Base-by-base conservation (phyloP, 2,113 vertebrate genomes). In the Upupa epops region DNA sequence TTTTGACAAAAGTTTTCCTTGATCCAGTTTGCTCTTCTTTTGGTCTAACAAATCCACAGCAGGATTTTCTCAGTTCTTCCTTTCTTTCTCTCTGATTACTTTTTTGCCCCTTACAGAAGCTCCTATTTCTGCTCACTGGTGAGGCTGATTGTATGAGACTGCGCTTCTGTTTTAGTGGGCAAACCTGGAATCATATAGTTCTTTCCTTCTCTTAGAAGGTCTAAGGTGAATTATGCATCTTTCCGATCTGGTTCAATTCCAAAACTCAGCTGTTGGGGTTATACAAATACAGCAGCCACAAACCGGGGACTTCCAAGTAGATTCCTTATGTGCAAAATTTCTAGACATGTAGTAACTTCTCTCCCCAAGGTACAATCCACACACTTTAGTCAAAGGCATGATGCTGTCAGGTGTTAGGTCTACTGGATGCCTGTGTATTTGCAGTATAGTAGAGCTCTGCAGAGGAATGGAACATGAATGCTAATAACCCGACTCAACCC, bases 351-450 rank as follows among this genome's bases (percentile, higher is more conserved):
- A 17, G 36, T 25, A 82, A 46, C 13, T 63, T 40, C 34, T 19
- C 61, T 75, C 56, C 28, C 20, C 32, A 36, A 3, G 1, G 17
- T 25, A 3, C 17, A 42, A n/a, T 20, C 42, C 31, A 17, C 5
- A n/a, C 26, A 25, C 15, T 69, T 2, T 1, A 29, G 32, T 72
- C 20, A 68, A 25, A 12, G 26, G 3, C 0, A 0, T 6, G 21
- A 6, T 15, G 21, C 6, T 31, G 46, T 17, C 18, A 29, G 19
- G 17, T 31, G 52, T 63, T 49, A 12, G 5, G 29, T 34, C n/a
- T 20, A 60, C 3, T 8, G 2, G 24, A 22, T 2, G 0, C 7
- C 25, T 26, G 11, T 20, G 42, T 25, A 18, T 28, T 28, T 63
- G 82, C 73, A 49, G 34, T 14, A 17, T 1, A 76, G 29, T 45